Evolutionary conservation across 2,113 vertebrate genomes (phyloP).

Genomic region (Agelaius phoeniceus): DNA sequence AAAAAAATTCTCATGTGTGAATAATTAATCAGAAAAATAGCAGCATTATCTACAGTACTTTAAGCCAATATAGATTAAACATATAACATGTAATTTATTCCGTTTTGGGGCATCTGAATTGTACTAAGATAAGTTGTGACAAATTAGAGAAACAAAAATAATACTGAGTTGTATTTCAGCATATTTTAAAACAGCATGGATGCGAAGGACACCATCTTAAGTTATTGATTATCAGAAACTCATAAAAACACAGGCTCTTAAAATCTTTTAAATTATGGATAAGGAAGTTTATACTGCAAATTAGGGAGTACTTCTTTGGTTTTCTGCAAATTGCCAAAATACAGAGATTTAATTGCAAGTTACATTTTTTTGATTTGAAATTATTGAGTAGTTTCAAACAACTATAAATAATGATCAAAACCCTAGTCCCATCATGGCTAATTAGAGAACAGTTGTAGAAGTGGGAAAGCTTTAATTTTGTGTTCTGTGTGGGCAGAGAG

Average conservation of each 20-base stretch:
- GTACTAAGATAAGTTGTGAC: background rate
- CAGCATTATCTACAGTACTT: slow-evolving; percentile 3
- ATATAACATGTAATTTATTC: background rate
- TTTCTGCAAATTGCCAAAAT: background rate
- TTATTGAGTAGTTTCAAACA: background rate
- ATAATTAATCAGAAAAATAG: slow-evolving; percentile 25
- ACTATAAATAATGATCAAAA: background rate
- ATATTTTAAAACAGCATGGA: background rate
- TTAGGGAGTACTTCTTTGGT: background rate
- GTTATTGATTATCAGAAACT: background rate
- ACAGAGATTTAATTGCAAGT: background rate
- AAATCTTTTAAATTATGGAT: background rate
- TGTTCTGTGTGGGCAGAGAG: background rate
- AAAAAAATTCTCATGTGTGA: background rate
- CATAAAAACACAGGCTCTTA: background rate
- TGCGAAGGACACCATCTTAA: background rate
- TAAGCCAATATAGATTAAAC: background rate
- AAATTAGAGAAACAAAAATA: background rate
- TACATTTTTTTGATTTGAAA: background rate
- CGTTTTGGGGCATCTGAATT: background rate
- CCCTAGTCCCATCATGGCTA: background rate
- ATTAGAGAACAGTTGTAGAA: background rate
- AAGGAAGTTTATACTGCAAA: background rate
- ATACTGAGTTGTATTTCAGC: background rate
- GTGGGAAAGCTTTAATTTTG: background rate